A percentile compares a stretch with the other conserved stretches of the same genome.
Evolutionary conservation across 2,113 vertebrate species (phyloP).

Genomic region (Alligator mississippiensis): DNA sequence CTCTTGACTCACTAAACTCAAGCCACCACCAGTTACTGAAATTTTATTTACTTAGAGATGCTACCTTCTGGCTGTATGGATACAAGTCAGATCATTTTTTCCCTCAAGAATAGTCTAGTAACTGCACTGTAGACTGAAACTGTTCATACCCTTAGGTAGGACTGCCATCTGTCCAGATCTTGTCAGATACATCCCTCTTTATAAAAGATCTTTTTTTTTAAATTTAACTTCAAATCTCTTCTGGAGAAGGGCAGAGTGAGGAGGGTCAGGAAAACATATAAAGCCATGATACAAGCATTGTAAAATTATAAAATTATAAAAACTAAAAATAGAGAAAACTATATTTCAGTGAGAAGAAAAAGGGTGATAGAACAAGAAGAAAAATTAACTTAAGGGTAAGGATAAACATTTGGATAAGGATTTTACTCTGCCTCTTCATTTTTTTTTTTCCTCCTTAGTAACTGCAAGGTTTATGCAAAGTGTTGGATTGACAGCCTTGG

Average conservation of each 20-base stretch:
- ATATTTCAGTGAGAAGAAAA: not conserved
- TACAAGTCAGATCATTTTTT: not conserved
- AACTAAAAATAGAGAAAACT: not conserved
- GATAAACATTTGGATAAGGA: not conserved
- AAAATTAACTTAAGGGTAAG: not conserved
- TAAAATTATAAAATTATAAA: not conserved
- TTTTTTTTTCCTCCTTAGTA: not conserved
- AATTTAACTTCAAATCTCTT: not conserved
- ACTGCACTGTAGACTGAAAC: not conserved
- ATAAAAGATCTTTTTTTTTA: not conserved
- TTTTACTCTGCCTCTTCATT: not conserved
- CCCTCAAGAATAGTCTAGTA: not conserved
- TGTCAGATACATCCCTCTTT: not conserved
- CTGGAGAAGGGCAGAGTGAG: accelerated
- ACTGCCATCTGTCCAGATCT: not conserved
- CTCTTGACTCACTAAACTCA: slow-evolving; percentile 23
- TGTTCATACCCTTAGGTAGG: not conserved
- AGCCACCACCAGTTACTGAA: slow-evolving; percentile 5
- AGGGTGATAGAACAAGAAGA: not conserved
- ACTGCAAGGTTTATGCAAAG: not conserved
- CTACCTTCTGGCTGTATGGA: not conserved
- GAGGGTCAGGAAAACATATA: not conserved
- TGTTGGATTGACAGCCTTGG: not conserved
- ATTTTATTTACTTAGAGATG: slow-evolving; percentile 31
- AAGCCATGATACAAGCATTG: not conserved